Percentiles rank a stretch among this genome's conserved stretches.
Evolutionary conservation across 2,113 vertebrate genomes (phyloP).

Genomic region (Lampris megalopsis): DNA sequence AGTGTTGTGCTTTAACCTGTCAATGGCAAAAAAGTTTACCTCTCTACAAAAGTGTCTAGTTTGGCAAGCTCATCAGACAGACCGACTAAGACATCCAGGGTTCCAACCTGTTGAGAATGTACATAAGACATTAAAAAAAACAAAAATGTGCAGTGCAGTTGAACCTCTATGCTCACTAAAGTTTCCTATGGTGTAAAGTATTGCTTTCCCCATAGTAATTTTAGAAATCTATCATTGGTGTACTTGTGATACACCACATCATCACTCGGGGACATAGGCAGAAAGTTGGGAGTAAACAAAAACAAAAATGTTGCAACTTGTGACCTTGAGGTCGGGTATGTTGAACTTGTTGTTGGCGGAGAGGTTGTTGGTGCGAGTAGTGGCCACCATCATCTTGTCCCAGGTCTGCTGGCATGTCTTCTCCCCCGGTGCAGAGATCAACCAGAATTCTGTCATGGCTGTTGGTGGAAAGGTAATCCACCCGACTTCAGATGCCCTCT

Average conservation of each 20-base stretch:
- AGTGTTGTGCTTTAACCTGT: not conserved
- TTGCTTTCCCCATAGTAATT: not conserved
- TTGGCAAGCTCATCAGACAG: conserved; percentile 98
- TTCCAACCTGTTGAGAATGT: conserved; percentile 89
- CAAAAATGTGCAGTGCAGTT: not conserved
- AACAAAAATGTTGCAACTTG: not conserved
- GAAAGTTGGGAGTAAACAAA: too few species aligned
- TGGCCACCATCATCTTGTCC: conserved; percentile 95
- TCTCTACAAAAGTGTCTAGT: conserved; percentile 95
- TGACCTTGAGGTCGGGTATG: conserved; percentile 96
- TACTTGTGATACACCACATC: too few species aligned
- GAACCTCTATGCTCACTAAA: not conserved
- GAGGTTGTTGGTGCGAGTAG: conserved; percentile 91
- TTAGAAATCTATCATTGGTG: too few species aligned
- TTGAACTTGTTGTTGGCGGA: conserved; percentile 95
- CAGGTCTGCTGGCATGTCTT: conserved; percentile 99
- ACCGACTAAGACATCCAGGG: conserved; percentile 95
- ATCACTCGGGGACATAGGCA: too few species aligned
- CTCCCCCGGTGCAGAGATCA: conserved; percentile 98
- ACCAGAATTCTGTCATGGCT: conserved; percentile 98
- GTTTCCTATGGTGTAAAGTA: not conserved
- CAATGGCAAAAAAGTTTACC: conserved; percentile 76
- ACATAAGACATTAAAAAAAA: not conserved
- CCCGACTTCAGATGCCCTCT: conserved; percentile 3
- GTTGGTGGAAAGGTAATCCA: conserved; percentile 40